Evolutionary conservation across 2,113 vertebrate genomes (phyloP), one percentile per base, ranked within the genome.

Genomic region (Alosa alosa): DNA sequence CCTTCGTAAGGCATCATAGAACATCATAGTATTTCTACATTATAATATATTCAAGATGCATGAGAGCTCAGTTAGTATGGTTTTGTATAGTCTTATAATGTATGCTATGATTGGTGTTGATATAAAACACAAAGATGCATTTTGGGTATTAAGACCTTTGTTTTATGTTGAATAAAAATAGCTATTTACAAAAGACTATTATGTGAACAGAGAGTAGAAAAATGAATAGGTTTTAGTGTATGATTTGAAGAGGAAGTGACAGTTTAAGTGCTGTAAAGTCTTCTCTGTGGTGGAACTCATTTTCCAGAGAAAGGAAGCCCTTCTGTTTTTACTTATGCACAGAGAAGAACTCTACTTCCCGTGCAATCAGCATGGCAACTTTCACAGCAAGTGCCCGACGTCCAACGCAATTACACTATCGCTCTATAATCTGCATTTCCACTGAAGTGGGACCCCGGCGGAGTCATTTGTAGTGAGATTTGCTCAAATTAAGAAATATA

Each of bases 401-500:
- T 93, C 92, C 92, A 87, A 91, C 85, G 81, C 92, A 94, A 94
- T 95, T 94, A 94, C 89, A 89, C 86, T 87, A 88, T 86, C 89
- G 89, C 90, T 94, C 90, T 89, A 86, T 93, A 92, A 94, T 93
- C 91, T 92, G 91, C 85, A 86, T 87, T 91, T 94, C 92, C 91
- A 91, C 91, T 87, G 90, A 86, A 92, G 92, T 90, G 86, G 91
- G 94, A 93, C 84, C 88, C n/a, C 1, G 90, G 85, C 88, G 89
- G 90, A 93, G 93, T 93, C 91, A 93, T 94, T 92, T 93, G 90
- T 86, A 88, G 87, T 89, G 94, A 92, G 88, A 94, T 93, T 93
- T 86, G 88, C 86, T 88, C 64, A 94, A 94, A 93, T 93, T 92
- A 93, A 93, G 92, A 94, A 94, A 94, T 93, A 92, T 94, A 94